Percentiles rank a stretch among this genome's conserved stretches.
Conservation (phyloP, 2,797 vertebrate species). For the Crocidura indochinensis region DNA sequence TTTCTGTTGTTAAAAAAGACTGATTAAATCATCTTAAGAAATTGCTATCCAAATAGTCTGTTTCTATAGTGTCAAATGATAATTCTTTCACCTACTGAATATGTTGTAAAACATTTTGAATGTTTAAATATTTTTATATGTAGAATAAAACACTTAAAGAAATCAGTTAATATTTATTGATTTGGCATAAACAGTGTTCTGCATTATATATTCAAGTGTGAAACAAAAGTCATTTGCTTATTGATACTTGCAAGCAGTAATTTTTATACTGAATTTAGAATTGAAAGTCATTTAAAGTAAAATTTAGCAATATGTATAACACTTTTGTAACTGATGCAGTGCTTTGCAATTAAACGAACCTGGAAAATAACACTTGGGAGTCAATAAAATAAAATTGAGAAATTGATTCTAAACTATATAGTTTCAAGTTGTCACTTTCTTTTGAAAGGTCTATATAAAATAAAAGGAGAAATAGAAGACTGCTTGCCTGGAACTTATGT, state of each 20-base stretch:
- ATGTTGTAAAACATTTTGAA: constrained; percentile 48
- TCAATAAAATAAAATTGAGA: not conserved
- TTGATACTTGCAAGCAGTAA: constrained; percentile 68
- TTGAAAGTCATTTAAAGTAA: constrained; percentile 58
- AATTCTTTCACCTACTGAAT: constrained; percentile 63
- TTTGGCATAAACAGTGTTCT: constrained; percentile 58
- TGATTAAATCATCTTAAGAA: constrained; percentile 53
- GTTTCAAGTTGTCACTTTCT: not conserved
- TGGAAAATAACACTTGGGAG: constrained; percentile 40
- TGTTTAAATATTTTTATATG: constrained; percentile 64
- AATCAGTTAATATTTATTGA: constrained; percentile 71
- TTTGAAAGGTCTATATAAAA: not conserved
- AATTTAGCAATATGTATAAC: constrained; percentile 40
- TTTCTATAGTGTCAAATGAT: constrained; percentile 40
- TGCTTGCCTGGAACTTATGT: not conserved
- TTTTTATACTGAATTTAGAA: constrained; percentile 72
- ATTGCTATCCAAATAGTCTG: constrained; percentile 23
- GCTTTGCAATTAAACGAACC: constrained; percentile 66
- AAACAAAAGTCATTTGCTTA: constrained; percentile 71
- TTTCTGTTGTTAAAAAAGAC: constrained; percentile 45
- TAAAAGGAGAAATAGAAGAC: not conserved
- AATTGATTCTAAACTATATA: not conserved
- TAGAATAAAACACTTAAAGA: constrained; percentile 60
- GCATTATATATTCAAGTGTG: constrained; percentile 67
- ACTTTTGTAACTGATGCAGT: constrained; percentile 20